A percentile compares a stretch with the other conserved stretches of the same genome.
Conservation (phyloP, 2,113 vertebrate genomes). For the Lepus europaeus region DNA sequence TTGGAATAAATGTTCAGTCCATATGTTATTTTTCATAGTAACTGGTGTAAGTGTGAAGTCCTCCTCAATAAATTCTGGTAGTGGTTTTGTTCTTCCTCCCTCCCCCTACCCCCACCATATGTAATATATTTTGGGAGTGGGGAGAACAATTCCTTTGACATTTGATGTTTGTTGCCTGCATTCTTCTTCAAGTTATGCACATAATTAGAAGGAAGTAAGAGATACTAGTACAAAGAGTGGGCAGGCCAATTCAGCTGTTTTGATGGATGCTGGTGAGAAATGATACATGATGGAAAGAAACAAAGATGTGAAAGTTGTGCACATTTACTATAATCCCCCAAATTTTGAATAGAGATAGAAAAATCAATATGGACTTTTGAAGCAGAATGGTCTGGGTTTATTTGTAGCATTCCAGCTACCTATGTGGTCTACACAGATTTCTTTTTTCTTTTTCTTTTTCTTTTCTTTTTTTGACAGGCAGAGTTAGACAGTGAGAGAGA, state of each 20-base stretch:
- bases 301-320: not conserved
- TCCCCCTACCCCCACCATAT: constrained; percentile 66
- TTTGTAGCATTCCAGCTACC: not conserved
- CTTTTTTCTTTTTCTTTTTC: too few relatives aligned
- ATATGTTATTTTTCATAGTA: constrained; percentile 81
- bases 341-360: not conserved
- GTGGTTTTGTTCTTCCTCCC: constrained; percentile 33
- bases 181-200: constrained; percentile 21
- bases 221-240: not conserved
- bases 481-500: too few relatives aligned
- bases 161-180: constrained; percentile 41
- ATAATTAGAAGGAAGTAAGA: constrained; percentile 4
- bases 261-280: not conserved
- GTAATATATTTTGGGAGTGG: constrained; percentile 57
- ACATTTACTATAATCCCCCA: not conserved
- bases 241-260: not conserved
- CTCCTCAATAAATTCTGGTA: constrained; percentile 56
- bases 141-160: constrained; percentile 34
- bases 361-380: not conserved
- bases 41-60: constrained; percentile 75
- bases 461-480: too few relatives aligned
- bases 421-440: not conserved
- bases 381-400: not conserved
- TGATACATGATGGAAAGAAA: not conserved
- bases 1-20: constrained; percentile 79